Conservation (phyloP, 2,888 invertebrate genomes). For the Andrena marginata region DNA sequence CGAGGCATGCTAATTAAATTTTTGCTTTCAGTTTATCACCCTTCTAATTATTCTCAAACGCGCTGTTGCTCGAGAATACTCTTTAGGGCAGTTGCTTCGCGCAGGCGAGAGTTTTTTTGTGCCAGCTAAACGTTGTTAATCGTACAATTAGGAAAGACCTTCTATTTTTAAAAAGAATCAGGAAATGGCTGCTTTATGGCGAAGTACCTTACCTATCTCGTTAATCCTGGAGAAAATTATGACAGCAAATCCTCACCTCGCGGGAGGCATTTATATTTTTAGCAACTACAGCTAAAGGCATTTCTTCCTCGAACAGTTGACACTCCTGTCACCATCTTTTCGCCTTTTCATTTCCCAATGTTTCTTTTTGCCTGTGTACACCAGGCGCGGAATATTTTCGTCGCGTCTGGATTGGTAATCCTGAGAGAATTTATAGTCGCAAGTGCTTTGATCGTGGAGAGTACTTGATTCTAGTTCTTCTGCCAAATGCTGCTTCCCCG, state of each 20-base stretch:
- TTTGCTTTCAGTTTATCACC: neutral
- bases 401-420: constrained; percentile 15
- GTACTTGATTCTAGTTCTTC: neutral
- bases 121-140: no score
- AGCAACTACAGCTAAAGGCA: neutral
- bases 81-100: neutral
- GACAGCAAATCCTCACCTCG: neutral
- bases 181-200: neutral
- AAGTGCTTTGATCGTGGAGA: constrained; percentile 12
- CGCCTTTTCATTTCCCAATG: neutral
- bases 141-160: no score
- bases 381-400: constrained; percentile 8
- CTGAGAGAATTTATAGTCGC: constrained; percentile 2
- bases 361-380: neutral
- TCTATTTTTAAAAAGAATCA: neutral
- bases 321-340: constrained; percentile 7
- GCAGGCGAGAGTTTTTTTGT: neutral
- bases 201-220: neutral
- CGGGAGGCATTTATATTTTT: constrained; percentile 11
- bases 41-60: neutral
- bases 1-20: constrained; percentile 18
- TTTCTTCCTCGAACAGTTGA: neutral
- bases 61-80: neutral
- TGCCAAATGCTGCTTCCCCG: neutral
- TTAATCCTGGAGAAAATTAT: constrained; percentile 2